Conservation (phyloP, 1,140 invertebrate species). For the Telenomus remus region DNA sequence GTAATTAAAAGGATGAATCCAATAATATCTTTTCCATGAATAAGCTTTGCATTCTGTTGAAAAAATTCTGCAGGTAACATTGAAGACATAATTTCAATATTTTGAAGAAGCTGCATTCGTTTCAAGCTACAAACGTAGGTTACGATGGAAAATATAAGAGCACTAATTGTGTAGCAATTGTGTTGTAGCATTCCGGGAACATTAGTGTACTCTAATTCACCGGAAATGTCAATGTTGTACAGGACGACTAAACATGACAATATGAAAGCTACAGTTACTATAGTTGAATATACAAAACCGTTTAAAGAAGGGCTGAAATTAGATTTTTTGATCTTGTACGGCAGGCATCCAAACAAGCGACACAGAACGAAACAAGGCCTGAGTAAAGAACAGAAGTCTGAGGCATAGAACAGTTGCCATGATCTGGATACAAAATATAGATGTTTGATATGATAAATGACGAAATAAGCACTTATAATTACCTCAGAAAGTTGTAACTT, state of each 20-base stretch:
- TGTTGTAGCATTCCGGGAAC: conserved; percentile 53
- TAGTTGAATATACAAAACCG: conserved; percentile 41
- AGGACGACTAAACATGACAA: conserved; percentile 1
- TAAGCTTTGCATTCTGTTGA: conserved; percentile 41
- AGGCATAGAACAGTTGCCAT: conserved; percentile 33
- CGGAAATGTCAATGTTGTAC: conserved; percentile 57
- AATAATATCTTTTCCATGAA: conserved; percentile 64
- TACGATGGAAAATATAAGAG: conserved; percentile 14
- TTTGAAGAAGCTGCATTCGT: conserved; percentile 54
- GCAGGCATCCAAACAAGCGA: conserved; percentile 33
- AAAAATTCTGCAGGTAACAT: conserved; percentile 55
- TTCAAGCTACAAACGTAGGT: conserved; percentile 29
- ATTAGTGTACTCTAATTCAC: conserved; percentile 1
- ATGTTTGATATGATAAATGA: too few relatives aligned
- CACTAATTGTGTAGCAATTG: conserved; percentile 59
- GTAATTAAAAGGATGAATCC: conserved; percentile 55
- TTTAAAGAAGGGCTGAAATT: conserved; percentile 6
- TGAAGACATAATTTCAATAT: conserved; percentile 36
- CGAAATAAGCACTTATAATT: too few relatives aligned
- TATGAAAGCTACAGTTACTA: conserved; percentile 20
- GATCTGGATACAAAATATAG: conserved; percentile 7
- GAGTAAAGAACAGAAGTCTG: conserved; percentile 25
- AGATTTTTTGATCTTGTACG: conserved; percentile 27
- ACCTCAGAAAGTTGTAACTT: too few relatives aligned
- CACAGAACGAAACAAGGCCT: conserved; percentile 35